phyloP scores from a whole-genome alignment of 64 coral and sea anemone species.

The Stichodactyla helianthus region DNA sequence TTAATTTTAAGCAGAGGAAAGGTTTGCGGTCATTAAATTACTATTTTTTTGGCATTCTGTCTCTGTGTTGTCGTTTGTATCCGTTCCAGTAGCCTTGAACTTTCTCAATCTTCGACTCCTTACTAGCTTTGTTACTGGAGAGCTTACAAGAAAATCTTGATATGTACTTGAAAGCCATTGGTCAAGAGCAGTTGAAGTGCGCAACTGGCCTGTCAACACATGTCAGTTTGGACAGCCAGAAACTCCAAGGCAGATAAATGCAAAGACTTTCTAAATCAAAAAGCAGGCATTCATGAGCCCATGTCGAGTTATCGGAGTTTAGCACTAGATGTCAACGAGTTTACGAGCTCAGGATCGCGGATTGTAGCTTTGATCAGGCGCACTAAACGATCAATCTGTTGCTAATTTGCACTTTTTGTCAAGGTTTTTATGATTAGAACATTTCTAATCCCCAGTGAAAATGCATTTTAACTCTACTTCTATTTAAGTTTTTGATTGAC shows the following conservation, averaged over 20 bases:
- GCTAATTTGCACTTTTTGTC: slow-evolving; percentile 21
- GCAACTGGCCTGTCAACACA: slow-evolving; percentile 67
- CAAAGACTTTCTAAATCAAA: background rate
- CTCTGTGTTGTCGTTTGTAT: slow-evolving; percentile 8
- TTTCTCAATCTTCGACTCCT: background rate
- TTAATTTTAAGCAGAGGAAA: slow-evolving; percentile 13
- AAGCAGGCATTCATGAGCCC: background rate
- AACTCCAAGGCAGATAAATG: background rate
- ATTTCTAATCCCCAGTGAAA: background rate
- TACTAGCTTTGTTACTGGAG: background rate
- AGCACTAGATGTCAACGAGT: background rate
- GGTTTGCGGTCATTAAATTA: background rate
- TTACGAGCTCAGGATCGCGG: background rate
- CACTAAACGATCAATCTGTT: background rate
- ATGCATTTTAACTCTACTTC: background rate
- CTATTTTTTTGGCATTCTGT: background rate
- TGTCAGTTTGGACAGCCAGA: slow-evolving; percentile 27
- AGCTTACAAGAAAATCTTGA: slow-evolving; percentile 46
- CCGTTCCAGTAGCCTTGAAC: background rate
- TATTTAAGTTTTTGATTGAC: background rate
- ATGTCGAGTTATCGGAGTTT: background rate
- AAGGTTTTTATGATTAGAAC: background rate
- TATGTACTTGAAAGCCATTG: slow-evolving; percentile 54
- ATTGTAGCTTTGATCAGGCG: background rate
- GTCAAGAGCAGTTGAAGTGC: slow-evolving; percentile 45